phyloP scores from a whole-genome alignment of 1,140 invertebrate species.

The Pseudobourletiella spinata region DNA sequence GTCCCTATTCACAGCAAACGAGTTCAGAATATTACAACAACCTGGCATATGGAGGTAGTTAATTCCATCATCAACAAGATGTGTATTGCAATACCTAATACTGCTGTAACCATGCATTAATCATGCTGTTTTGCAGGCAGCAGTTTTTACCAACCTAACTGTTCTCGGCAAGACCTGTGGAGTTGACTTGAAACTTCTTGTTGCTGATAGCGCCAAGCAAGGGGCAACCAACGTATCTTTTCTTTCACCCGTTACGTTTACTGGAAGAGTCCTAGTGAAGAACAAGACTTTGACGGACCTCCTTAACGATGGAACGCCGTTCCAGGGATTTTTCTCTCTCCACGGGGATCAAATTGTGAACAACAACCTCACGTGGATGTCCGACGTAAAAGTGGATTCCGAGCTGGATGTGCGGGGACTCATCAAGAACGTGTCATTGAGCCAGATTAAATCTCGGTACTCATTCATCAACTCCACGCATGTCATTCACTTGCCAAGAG shows the following conservation, averaged over 20 bases:
- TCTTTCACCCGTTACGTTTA: background rate
- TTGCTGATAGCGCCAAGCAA: conserved; percentile 16
- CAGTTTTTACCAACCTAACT: background rate
- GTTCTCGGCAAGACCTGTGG: conserved; percentile 20
- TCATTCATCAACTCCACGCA: conserved; percentile 8
- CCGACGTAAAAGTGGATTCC: background rate
- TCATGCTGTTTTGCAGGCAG: conserved; percentile 13
- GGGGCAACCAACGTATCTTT: conserved; percentile 3
- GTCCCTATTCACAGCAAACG: background rate
- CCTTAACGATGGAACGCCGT: no score
- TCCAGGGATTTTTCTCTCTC: no score
- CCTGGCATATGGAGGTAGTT: conserved; percentile 23
- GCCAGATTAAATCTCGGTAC: background rate
- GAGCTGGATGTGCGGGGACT: background rate
- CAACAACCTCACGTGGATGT: background rate
- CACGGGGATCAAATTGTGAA: background rate
- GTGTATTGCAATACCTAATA: no score
- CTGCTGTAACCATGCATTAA: no score
- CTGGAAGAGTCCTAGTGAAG: no score
- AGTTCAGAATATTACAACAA: background rate
- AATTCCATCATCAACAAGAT: no score
- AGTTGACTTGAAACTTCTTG: conserved; percentile 2
- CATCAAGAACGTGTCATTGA: conserved; percentile 6
- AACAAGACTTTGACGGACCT: no score
- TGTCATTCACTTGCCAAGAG: background rate